A percentile compares a stretch with the other conserved stretches of the same genome.
phyloP scores from a whole-genome alignment of 2,113 vertebrate genomes.

The Athene cunicularia region DNA sequence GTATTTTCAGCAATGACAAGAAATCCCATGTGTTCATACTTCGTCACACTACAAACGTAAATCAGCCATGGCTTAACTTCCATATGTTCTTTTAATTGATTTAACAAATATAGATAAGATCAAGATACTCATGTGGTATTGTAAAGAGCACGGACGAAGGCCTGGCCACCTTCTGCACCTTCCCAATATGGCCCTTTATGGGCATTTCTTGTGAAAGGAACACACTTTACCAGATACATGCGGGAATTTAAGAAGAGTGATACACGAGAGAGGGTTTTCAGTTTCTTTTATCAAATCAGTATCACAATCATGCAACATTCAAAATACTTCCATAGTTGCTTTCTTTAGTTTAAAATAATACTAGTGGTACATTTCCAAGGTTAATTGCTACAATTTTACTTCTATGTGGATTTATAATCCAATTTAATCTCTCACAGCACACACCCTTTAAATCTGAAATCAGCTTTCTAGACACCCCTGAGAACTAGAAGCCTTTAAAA shows the following conservation, averaged over 20 bases:
- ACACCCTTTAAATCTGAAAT: not conserved
- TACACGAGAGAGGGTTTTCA: not conserved
- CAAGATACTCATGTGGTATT: slow-evolving; percentile 17
- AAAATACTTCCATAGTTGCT: not conserved
- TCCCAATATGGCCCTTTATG: not conserved
- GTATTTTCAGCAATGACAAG: not conserved
- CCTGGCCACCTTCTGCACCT: not conserved
- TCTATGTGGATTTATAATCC: slow-evolving; percentile 1
- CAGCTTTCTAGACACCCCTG: not conserved
- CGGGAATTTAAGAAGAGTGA: not conserved
- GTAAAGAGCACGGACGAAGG: not conserved
- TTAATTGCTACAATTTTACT: not conserved
- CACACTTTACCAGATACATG: not conserved
- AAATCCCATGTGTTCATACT: not conserved
- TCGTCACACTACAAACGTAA: slow-evolving; percentile 14
- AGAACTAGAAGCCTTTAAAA: not conserved
- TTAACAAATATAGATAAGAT: slow-evolving; percentile 36
- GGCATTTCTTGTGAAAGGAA: not conserved
- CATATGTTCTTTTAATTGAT: slow-evolving; percentile 55
- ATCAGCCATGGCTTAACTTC: slow-evolving; percentile 58
- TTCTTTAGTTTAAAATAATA: not conserved
- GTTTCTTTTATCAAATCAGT: not conserved
- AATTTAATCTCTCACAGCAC: not conserved
- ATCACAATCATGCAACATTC: not conserved
- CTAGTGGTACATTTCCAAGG: not conserved